Percentiles rank a stretch among this genome's conserved stretches.
Evolutionary conservation across 2,888 invertebrate genomes (phyloP).

Genomic region (Scaptodrosophila latifasciaeformis): DNA sequence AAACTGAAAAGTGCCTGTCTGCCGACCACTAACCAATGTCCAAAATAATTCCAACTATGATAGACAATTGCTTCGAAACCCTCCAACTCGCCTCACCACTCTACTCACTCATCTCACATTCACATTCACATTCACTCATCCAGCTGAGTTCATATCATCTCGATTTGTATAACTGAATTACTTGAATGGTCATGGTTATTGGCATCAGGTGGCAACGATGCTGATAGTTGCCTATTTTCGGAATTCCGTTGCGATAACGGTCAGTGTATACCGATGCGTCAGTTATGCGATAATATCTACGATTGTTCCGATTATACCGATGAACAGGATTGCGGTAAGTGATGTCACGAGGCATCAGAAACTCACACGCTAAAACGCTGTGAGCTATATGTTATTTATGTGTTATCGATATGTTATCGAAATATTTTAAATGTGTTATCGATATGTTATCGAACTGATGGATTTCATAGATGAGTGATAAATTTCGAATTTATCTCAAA

Average conservation of each 20-base stretch:
- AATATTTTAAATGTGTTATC: no score
- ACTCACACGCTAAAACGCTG: no score
- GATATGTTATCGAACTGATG: no score
- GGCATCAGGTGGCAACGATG: conserved; percentile 54
- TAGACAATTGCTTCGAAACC: no score
- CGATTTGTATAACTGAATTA: not conserved
- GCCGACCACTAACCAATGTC: no score
- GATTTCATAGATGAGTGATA: no score
- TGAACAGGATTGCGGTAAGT: conserved; percentile 87
- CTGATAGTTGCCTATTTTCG: conserved; percentile 44
- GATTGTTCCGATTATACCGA: conserved; percentile 86
- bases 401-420: conserved; percentile 3
- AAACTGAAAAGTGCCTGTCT: no score
- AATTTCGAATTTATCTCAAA: no score
- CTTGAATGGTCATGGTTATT: not conserved
- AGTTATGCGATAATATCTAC: conserved; percentile 80
- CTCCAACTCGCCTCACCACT: conserved; percentile 5
- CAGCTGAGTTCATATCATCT: conserved; percentile 25
- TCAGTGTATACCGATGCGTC: conserved; percentile 77
- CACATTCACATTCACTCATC: conserved; percentile 17
- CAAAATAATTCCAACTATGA: no score
- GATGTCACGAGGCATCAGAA: no score
- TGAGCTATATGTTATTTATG: no score
- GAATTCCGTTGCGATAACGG: conserved; percentile 83
- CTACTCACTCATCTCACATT: conserved; percentile 9